Percentiles rank a stretch among this genome's conserved stretches.
Evolutionary conservation across 2,797 vertebrate species (phyloP).

Genomic region (Sebastes nivosus): DNA sequence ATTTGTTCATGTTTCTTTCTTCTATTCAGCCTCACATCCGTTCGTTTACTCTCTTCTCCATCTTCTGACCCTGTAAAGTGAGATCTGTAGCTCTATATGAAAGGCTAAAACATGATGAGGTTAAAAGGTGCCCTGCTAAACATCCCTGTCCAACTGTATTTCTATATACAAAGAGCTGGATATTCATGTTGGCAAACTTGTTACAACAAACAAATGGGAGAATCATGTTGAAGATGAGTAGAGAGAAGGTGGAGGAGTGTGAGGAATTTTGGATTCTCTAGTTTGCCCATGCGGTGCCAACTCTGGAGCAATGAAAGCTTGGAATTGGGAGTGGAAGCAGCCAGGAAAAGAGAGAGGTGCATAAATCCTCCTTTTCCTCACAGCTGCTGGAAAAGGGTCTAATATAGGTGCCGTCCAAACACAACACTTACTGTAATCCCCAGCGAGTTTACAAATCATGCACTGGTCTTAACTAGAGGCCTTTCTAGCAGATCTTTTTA

Average conservation of each 20-base stretch:
- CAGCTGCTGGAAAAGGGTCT: conserved; percentile 43
- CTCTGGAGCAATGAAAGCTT: conserved; percentile 40
- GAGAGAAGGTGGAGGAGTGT: conserved; percentile 35
- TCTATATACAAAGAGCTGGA: conserved; percentile 5
- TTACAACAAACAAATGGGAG: conserved; percentile 44
- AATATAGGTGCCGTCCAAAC: conserved; percentile 53
- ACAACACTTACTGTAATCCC: conserved; percentile 55
- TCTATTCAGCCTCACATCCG: neutral
- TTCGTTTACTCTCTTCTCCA: neutral
- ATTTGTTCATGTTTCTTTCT: conserved; percentile 20
- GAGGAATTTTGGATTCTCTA: conserved; percentile 36
- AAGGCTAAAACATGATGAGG: conserved; percentile 21
- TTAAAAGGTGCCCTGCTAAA: conserved; percentile 26
- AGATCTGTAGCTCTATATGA: conserved; percentile 10
- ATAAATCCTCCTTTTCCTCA: conserved; percentile 53
- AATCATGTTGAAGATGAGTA: conserved; percentile 42
- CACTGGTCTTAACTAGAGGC: conserved; percentile 19
- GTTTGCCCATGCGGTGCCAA: conserved; percentile 38
- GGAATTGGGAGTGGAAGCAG: conserved; percentile 37
- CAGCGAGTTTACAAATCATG: conserved; percentile 34
- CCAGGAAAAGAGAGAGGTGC: conserved; percentile 24
- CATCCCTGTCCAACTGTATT: conserved; percentile 9
- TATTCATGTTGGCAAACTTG: conserved; percentile 34
- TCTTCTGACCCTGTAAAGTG: conserved; percentile 26
- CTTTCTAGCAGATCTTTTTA: neutral